phyloP scores from a whole-genome alignment of 2,888 invertebrate species.

The Nemapogon koenigi region DNA sequence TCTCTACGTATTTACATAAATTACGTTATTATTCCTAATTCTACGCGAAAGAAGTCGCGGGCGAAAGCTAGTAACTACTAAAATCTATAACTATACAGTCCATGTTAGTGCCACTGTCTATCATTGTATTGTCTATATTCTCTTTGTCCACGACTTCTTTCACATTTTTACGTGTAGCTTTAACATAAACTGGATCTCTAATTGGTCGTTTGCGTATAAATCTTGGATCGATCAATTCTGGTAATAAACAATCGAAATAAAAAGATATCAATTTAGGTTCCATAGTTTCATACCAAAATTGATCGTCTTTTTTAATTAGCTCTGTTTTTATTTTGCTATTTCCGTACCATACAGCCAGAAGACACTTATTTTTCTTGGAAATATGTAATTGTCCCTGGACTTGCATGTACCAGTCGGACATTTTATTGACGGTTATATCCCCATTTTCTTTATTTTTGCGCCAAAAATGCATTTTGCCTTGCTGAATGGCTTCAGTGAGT shows the following conservation, averaged over 20 bases:
- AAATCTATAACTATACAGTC: no score
- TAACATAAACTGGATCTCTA: conserved; percentile 1
- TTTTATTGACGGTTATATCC: conserved; percentile 1
- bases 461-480: conserved; percentile 10
- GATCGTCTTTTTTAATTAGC: background rate
- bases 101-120: background rate
- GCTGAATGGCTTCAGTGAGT: conserved; percentile 2
- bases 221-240: conserved; percentile 1
- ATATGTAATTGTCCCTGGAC: conserved; percentile 2
- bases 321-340: background rate
- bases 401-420: background rate
- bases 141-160: background rate
- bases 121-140: background rate
- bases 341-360: background rate
- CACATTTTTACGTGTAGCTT: background rate
- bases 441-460: conserved; percentile 10
- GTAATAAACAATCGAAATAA: background rate
- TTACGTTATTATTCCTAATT: no score
- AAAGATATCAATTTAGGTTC: background rate
- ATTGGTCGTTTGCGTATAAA: background rate
- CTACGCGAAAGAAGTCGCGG: no score
- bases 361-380: background rate
- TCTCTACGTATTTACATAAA: no score
- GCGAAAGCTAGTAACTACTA: no score
- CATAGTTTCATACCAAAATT: background rate